Percentiles rank a stretch among this genome's conserved stretches.
Conservation (phyloP, 2,888 invertebrate genomes). For the Chymomyza procnemis region DNA sequence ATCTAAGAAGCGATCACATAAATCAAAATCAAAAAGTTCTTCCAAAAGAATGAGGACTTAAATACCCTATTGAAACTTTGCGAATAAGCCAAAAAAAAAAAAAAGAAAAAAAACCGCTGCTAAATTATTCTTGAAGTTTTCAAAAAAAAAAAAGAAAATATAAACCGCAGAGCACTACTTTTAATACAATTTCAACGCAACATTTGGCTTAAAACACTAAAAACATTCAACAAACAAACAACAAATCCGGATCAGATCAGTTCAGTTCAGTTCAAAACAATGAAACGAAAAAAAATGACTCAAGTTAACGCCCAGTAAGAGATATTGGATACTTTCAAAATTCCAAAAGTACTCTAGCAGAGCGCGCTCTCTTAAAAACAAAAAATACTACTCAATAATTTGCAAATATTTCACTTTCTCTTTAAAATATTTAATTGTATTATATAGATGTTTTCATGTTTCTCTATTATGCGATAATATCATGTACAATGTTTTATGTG, state of each 20-base stretch:
- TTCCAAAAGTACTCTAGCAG: background rate
- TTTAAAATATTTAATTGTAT: slow-evolving; percentile 5
- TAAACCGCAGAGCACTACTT: background rate
- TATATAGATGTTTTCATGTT: slow-evolving; percentile 32
- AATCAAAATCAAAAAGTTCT: slow-evolving; percentile 44
- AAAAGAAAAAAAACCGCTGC: background rate
- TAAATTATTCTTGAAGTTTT: background rate
- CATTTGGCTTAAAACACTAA: background rate
- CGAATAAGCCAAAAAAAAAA: background rate
- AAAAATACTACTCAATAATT: background rate
- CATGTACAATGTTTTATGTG: slow-evolving; percentile 63
- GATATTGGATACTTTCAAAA: background rate
- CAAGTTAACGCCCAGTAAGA: background rate
- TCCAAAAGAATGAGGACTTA: slow-evolving; percentile 41
- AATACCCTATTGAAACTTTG: background rate
- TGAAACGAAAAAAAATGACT: background rate
- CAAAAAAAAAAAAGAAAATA: background rate
- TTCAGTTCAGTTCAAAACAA: slow-evolving; percentile 36
- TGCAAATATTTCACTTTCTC: slow-evolving; percentile 14
- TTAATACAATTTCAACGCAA: background rate
- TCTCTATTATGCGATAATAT: slow-evolving; percentile 53
- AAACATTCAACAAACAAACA: slow-evolving; percentile 5
- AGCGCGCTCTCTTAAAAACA: background rate
- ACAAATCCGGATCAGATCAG: slow-evolving; percentile 33
- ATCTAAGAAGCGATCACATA: slow-evolving; percentile 62